Evolutionary conservation across 2,113 vertebrate species (phyloP), one percentile per base, ranked within the genome.

Genomic region (Marmota flaviventris): DNA sequence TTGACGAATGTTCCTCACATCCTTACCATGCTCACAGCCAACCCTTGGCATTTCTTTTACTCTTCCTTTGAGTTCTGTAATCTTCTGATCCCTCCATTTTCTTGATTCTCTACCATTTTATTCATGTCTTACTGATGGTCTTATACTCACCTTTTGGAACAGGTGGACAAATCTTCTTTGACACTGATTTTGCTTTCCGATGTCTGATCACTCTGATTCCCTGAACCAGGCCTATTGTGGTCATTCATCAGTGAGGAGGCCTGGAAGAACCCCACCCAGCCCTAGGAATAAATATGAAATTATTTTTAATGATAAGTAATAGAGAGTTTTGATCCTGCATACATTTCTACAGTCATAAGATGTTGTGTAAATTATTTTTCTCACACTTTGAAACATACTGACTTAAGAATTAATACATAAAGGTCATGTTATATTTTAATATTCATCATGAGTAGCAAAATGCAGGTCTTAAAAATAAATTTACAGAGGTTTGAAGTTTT

Each of bases 371-470:
- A 58, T 91, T 79, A 48, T 9, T 51, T 72, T 77, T 75, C 39
- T 90, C 39, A 42, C 61, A 39, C 45, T 92, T 85, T 85, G 39
- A 89, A 89, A 48, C 22, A 88, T 77, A n/a, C 34, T 34, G 25
- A 77, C 25, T 92, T 77, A 83, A 79, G 14, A 14, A 11, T 69
- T 95, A 94, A 89, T 58, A 32, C 6, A 37, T 6, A 88, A 95
- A 91, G 53, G 25, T 3, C 84, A 89, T 37, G 11, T 70, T 53
- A 93, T 29, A 89, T 39, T 86, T 83, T 87, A 78, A 82, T 85
- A 94, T 94, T 94, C 39, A 63, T 17, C 14, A 2, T n/a, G 81
- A 89, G 5, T 25, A 82, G 24, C 3, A 96, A 94, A 94, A 69
- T 70, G 0, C 11, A 86, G 69, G 2, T 45, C 85, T 65, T n/a